Evolutionary conservation across 2,797 vertebrate species (phyloP).

Genomic region (Anniella stebbinsi): DNA sequence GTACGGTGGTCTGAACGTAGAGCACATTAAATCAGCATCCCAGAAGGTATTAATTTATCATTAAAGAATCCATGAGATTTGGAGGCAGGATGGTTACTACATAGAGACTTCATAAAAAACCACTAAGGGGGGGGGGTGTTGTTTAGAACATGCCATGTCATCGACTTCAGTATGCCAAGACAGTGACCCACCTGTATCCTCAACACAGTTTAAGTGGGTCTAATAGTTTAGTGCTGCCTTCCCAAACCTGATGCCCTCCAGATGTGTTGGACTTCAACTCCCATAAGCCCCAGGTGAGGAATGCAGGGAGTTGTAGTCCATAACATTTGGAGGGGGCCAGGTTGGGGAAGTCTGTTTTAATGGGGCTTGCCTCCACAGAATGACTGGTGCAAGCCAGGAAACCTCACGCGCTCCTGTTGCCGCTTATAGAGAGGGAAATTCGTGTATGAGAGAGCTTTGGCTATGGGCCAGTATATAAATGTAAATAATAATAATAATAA

Average conservation of each 20-base stretch:
- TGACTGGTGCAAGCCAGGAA: not conserved
- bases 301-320: too few species aligned
- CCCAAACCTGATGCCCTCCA: too few species aligned
- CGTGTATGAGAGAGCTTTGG: too few species aligned
- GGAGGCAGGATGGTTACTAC: not conserved
- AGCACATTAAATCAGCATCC: not conserved
- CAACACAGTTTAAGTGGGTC: not conserved
- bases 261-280: too few species aligned
- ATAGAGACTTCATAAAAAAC: slow-evolving; percentile 2
- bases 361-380: not conserved
- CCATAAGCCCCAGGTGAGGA: too few species aligned
- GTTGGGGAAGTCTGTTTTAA: not conserved
- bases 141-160: not conserved
- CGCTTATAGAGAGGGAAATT: not conserved
- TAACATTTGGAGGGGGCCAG: too few species aligned
- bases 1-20: not conserved
- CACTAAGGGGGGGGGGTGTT: not conserved
- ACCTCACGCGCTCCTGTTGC: not conserved
- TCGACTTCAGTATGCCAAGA: not conserved
- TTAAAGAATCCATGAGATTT: accelerated
- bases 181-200: not conserved
- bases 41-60: accelerated
- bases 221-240: too few species aligned
- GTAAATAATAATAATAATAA: too few species aligned
- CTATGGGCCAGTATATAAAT: too few species aligned